Evolutionary conservation across 2,113 vertebrate species (phyloP), one percentile per base, ranked within the genome.

Genomic region (Forbesichthys papilliferus): DNA sequence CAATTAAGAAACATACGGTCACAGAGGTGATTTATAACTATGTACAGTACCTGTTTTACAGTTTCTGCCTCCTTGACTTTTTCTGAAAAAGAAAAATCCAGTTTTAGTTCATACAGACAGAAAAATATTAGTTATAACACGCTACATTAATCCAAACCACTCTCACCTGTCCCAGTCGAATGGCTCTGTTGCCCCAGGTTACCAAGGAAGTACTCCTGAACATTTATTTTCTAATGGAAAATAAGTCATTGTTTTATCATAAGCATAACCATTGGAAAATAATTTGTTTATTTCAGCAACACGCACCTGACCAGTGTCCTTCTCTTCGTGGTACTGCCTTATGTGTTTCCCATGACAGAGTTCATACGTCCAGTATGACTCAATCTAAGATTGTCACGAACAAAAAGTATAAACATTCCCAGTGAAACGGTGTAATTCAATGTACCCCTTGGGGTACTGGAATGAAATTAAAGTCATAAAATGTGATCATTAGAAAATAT

Each of bases 341-440:
- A 99, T 92, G 68, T 98, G 95, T 77, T 98, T 99, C 10, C 97
- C 97, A 0, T 99, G 98, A 78, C 98, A 99, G 4, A 99, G 95
- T 85, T 99, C 97, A 0, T 99, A 99, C 3, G 97, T 98, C 98
- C 98, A 99, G 62, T 99, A 99, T 11, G 97, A 98, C 82, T 99
- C 98, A 78, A 99, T 98, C 97, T 99, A 87, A 80, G 88, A 86
- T 11, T 10, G 51, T n/a, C n/a, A 48, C 18, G n/a, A 62, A 6
- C 48, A 42, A 10, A n/a, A 3, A 18, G n/a, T 11, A 52, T 4
- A 33, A 14, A 1, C 18, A 13, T 27, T 64, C 33, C 48, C 54
- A 27, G 13, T 20, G 56, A 33, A 12, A 33, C 3, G 11, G 27
- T 58, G 11, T 58, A 3, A 33, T 3, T n/a, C 16, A 54, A 9